phyloP scores from a whole-genome alignment of 2,113 vertebrate genomes.

The Rhinoderma darwinii region DNA sequence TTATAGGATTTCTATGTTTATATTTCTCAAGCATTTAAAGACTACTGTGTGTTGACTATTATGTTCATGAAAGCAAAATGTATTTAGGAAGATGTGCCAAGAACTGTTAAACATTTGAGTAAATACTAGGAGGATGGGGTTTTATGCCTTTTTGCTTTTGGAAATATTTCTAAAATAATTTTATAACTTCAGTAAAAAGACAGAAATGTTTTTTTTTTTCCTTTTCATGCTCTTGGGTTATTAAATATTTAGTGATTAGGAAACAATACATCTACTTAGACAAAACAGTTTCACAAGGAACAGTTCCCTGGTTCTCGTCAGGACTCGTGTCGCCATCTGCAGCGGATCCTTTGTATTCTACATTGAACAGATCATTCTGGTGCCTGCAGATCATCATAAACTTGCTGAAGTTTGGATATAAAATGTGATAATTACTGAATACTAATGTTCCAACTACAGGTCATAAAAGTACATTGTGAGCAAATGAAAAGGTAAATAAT shows the following conservation, averaged over 20 bases:
- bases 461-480: not conserved
- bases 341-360: slow-evolving; percentile 19
- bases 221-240: not conserved
- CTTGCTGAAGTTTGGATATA: not conserved
- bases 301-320: not conserved
- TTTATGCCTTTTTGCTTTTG: not conserved
- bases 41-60: not conserved
- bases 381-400: slow-evolving; percentile 7
- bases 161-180: not conserved
- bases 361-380: not conserved
- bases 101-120: not conserved
- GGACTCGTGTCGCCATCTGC: slow-evolving; percentile 15
- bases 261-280: not conserved
- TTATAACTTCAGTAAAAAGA: not conserved
- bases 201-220: not conserved
- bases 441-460: not conserved
- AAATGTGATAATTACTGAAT: not conserved
- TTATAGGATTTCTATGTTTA: not conserved
- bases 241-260: not conserved
- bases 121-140: not conserved
- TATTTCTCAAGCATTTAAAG: not conserved
- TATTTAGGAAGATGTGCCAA: not conserved
- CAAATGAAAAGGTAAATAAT: not conserved
- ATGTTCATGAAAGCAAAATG: not conserved
- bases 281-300: not conserved